Conservation (phyloP, 2,113 vertebrate species). For the Psittacara wagleri region DNA sequence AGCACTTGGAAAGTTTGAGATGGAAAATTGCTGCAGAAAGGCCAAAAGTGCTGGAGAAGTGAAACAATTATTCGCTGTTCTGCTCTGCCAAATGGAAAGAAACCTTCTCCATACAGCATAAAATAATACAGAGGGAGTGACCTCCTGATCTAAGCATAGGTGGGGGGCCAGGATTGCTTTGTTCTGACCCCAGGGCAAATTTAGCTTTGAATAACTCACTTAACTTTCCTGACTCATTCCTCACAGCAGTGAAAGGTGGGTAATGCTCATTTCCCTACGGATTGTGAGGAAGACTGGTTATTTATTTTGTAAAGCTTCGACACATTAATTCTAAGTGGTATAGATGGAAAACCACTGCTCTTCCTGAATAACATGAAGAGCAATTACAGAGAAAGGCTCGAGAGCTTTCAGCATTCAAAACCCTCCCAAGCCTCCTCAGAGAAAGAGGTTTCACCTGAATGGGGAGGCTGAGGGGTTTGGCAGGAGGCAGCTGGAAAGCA, state of each 20-base stretch:
- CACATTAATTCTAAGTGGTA: background rate
- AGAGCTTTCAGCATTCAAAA: background rate
- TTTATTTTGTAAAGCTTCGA: background rate
- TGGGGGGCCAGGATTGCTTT: background rate
- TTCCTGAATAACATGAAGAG: background rate
- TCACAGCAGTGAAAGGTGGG: background rate
- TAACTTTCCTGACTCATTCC: conserved; percentile 14
- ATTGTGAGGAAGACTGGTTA: background rate
- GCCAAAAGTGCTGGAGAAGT: background rate
- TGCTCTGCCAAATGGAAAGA: background rate
- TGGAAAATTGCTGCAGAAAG: conserved; percentile 40
- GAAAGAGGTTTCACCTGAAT: background rate
- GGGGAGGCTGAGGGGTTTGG: background rate
- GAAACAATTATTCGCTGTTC: background rate
- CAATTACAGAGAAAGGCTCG: background rate
- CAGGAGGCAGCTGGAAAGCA: background rate
- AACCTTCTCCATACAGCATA: background rate
- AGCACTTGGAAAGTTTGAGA: conserved; percentile 5
- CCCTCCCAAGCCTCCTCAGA: background rate
- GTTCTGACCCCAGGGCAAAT: background rate
- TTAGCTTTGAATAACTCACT: background rate
- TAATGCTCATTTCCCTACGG: background rate
- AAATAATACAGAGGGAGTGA: conserved; percentile 22
- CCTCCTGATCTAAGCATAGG: background rate
- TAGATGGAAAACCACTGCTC: background rate